phyloP scores from a whole-genome alignment of 2,113 vertebrate species.

The Centropus unirufus region DNA sequence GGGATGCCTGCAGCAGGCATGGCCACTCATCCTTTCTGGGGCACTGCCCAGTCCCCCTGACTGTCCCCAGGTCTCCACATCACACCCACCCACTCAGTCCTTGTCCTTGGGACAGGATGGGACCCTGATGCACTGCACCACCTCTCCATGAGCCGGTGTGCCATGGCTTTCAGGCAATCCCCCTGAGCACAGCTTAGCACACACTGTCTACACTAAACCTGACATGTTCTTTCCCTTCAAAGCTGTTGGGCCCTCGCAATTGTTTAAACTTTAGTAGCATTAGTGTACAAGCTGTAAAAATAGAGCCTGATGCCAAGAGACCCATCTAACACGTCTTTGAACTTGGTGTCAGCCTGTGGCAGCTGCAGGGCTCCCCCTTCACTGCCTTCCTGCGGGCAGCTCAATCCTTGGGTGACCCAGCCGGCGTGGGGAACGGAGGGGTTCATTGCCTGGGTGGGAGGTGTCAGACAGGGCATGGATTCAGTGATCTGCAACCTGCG shows the following conservation, averaged over 20 bases:
- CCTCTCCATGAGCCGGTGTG: too few relatives aligned
- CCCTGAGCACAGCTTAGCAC: fast-evolving
- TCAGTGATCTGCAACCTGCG: fast-evolving
- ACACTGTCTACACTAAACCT: neutral
- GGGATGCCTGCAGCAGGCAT: neutral
- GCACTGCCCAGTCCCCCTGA: fast-evolving
- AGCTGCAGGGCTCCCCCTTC: neutral
- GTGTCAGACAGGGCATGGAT: neutral
- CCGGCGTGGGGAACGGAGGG: fast-evolving
- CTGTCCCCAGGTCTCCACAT: neutral
- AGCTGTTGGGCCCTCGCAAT: neutral
- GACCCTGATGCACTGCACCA: fast-evolving
- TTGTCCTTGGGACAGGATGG: neutral
- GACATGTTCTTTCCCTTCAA: neutral
- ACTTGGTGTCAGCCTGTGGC: neutral
- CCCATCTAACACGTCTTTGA: neutral
- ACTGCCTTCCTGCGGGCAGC: neutral
- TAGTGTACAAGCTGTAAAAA: constrained; percentile 68
- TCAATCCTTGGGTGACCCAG: neutral
- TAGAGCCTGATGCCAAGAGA: constrained; percentile 25
- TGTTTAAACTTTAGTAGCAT: constrained; percentile 43
- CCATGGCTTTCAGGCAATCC: neutral
- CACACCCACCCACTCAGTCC: neutral
- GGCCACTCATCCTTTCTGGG: fast-evolving
- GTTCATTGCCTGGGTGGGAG: neutral